phyloP scores from a whole-genome alignment of 2,113 vertebrate genomes.

The Xerus inauris region DNA sequence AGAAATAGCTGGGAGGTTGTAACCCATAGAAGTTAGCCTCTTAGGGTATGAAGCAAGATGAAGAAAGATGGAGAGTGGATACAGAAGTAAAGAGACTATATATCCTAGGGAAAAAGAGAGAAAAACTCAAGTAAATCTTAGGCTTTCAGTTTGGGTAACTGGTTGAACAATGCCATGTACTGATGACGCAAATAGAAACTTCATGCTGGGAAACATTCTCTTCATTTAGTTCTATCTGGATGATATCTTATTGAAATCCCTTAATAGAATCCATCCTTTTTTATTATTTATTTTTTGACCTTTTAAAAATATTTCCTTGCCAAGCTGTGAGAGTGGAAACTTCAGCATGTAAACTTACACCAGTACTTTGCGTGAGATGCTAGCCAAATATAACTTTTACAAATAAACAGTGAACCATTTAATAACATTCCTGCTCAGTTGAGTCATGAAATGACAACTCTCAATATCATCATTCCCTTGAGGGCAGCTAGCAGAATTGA shows the following conservation, averaged over 20 bases:
- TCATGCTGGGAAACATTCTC: not conserved
- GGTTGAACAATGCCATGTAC: not conserved
- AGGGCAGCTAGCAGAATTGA: not conserved
- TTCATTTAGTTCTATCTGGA: not conserved
- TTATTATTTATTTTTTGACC: not conserved
- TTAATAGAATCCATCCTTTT: not conserved
- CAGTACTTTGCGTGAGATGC: not conserved
- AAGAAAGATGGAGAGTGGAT: not conserved
- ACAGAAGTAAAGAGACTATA: not conserved
- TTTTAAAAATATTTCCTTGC: constrained; percentile 9
- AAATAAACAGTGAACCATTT: constrained; percentile 52
- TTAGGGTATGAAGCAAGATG: not conserved
- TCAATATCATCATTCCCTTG: not conserved
- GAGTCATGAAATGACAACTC: constrained; percentile 23
- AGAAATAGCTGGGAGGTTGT: not conserved
- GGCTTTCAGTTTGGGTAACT: not conserved
- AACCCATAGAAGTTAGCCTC: not conserved
- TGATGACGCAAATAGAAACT: not conserved
- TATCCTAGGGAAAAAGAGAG: not conserved
- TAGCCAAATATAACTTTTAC: constrained; percentile 24
- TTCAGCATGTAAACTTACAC: not conserved
- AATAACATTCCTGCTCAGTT: not conserved
- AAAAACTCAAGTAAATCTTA: not conserved
- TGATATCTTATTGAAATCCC: not conserved
- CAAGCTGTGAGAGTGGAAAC: not conserved